phyloP scores from a whole-genome alignment of 1,140 invertebrate genomes.

The Nephila pilipes region DNA sequence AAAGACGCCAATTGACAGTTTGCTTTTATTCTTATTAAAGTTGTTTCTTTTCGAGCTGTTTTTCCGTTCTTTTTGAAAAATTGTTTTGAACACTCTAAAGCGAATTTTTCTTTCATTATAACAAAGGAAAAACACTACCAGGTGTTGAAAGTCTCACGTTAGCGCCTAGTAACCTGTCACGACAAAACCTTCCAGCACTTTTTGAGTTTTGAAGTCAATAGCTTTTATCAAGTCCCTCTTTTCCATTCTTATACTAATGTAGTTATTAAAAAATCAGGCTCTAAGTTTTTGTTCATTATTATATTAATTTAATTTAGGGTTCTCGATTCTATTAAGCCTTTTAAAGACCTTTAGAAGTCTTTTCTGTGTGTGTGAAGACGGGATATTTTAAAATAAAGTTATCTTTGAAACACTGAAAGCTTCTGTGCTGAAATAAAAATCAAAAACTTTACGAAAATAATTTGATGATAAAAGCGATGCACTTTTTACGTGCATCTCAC shows the following conservation, averaged over 20 bases:
- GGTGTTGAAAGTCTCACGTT: constrained; percentile 56
- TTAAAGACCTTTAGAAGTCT: too few relatives aligned
- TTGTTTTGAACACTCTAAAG: constrained; percentile 49
- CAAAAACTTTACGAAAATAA: too few relatives aligned
- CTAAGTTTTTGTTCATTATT: background rate
- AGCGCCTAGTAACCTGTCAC: constrained; percentile 52
- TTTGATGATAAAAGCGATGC: too few relatives aligned
- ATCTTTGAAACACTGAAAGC: too few relatives aligned
- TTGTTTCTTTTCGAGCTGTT: background rate
- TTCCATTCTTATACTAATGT: background rate
- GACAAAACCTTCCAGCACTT: constrained; percentile 4
- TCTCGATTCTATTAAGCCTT: background rate
- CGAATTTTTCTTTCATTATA: constrained; percentile 51
- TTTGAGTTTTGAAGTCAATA: constrained; percentile 38
- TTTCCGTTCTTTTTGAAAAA: constrained; percentile 13
- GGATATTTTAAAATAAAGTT: too few relatives aligned
- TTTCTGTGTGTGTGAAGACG: too few relatives aligned
- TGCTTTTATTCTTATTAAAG: constrained; percentile 39
- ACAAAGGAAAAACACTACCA: constrained; percentile 20
- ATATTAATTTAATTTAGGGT: background rate
- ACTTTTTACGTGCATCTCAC: too few relatives aligned
- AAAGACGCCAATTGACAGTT: constrained; percentile 28
- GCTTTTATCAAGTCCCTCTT: background rate
- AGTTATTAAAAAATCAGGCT: background rate
- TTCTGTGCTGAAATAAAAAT: too few relatives aligned